Evolutionary conservation across 2,888 invertebrate species (phyloP), one percentile per base, ranked within the genome.

Genomic region (Coleophora flavipennella): DNA sequence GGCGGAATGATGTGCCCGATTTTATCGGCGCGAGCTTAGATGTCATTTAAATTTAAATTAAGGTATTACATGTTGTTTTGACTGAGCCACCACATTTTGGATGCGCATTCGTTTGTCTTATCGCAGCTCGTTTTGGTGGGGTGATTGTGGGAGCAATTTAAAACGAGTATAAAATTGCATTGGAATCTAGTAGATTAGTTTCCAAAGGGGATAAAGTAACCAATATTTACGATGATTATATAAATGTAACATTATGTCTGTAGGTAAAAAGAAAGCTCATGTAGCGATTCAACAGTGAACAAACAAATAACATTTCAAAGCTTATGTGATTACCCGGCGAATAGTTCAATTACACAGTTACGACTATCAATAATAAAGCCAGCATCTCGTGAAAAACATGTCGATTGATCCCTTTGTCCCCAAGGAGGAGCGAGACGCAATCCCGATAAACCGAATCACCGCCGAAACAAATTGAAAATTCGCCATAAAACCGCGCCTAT

Each of bases 31-130:
- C 39, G 49, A 59, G 74, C 71, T 80, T 78, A 75, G 67, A 60
- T 74, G 78, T 75, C 72, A 80, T 83, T 83, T 83, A 83, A 83
- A 83, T 83, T 83, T 83, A 81, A 83, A 83, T 83, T 71, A 73
- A 75, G 80, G 81, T 68, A 77, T 83, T 80, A 79, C 60, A 55
- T 43, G 59, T 55, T 62, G 68, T 64, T 65, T 51, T 53, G 55
- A 59, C 59, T 55, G 65, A 59, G 58, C 58, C 57, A 27, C 32
- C 35, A 33, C 38, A 41, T 44, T 52, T 46, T 50, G 43, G 46
- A 50, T 48, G 52, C 56, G 57, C 53, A 51, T 55, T 53, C 57
- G 61, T 49, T 59, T 50, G 59, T 64, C 63, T 67, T 69, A 67
- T 58, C 57, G 59, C 42, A 39, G 40, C 46, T 35, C 38, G 38